Conservation (phyloP, 2,113 vertebrate genomes). For the Pongo abelii region DNA sequence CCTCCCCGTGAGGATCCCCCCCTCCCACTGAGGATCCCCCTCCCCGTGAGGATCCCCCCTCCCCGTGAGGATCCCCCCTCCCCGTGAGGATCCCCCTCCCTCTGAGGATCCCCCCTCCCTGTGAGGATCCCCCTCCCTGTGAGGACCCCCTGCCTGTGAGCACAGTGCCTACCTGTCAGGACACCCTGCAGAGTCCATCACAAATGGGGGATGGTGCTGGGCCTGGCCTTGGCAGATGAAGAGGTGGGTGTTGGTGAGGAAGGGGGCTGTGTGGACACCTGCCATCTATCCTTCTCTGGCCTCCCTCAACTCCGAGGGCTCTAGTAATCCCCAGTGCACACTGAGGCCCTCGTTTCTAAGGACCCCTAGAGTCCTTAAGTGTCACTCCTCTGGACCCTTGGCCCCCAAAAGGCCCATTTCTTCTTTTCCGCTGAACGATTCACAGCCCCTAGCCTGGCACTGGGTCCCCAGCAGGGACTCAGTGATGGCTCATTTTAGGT, state of each 20-base stretch:
- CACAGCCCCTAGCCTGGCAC: neutral
- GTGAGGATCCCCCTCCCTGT: too few species aligned
- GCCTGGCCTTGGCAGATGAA: neutral
- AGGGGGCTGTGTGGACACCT: neutral
- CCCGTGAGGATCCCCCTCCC: accelerated
- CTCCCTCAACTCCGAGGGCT: neutral
- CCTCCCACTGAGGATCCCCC: too few species aligned
- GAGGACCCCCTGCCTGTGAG: neutral
- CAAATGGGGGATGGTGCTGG: neutral
- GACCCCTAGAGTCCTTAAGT: neutral
- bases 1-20: too few species aligned
- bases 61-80: neutral
- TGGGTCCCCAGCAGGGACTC: neutral
- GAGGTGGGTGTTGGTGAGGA: neutral
- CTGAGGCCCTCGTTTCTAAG: neutral
- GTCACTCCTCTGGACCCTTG: neutral
- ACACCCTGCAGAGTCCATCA: neutral
- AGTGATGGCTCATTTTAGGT: neutral
- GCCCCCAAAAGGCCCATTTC: neutral
- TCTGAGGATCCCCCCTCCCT: neutral
- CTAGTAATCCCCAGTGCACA: neutral
- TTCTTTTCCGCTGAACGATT: accelerated
- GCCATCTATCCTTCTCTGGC: neutral
- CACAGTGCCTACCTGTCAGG: neutral
- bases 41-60: too few species aligned